Evolutionary conservation across 2,113 vertebrate species (phyloP).

Genomic region (Furnarius figulus): DNA sequence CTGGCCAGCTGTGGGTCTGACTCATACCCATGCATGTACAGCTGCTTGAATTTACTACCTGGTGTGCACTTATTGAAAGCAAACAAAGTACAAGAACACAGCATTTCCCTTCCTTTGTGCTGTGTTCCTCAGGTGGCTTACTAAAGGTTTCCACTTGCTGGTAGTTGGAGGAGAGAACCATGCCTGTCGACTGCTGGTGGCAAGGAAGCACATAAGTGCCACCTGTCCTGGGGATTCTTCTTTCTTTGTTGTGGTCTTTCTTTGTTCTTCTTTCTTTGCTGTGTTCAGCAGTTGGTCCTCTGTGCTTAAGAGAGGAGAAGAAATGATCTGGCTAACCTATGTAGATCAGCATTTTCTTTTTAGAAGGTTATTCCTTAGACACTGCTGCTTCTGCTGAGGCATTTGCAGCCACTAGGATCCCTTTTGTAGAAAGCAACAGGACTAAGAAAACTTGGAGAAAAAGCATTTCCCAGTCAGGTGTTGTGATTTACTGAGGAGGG

Average conservation of each 20-base stretch:
- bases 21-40: not conserved
- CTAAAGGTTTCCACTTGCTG: not conserved
- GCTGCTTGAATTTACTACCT: slow-evolving; percentile 20
- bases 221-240: not conserved
- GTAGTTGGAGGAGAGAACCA: not conserved
- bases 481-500: not conserved
- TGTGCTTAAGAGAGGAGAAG: not conserved
- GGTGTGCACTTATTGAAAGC: not conserved
- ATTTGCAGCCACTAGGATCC: not conserved
- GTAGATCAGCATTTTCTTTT: not conserved
- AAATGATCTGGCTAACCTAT: not conserved
- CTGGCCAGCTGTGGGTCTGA: slow-evolving; percentile 7
- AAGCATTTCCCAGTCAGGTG: accelerated
- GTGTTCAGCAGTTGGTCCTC: not conserved
- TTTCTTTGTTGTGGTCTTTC: not conserved
- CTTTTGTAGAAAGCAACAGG: not conserved
- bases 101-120: accelerated
- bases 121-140: not conserved
- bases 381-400: not conserved
- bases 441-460: not conserved
- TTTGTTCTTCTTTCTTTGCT: not conserved
- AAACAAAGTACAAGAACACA: not conserved
- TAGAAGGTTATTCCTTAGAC: not conserved
- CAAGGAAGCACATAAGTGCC: not conserved
- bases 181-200: not conserved